phyloP scores from a whole-genome alignment of 2,113 vertebrate genomes.

The Bambusicola thoracicus region DNA sequence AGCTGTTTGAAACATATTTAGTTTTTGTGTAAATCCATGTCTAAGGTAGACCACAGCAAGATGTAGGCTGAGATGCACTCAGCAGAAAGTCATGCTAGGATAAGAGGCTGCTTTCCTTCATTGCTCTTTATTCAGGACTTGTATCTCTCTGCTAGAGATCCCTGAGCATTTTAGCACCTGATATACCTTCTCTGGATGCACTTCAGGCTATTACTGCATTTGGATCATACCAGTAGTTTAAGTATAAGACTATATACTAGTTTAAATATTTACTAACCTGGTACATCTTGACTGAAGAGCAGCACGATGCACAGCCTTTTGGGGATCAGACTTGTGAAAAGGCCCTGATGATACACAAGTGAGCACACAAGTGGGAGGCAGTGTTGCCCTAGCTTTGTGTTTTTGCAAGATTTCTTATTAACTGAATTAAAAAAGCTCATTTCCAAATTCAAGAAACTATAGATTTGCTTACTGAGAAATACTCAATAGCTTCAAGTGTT shows the following conservation, averaged over 20 bases:
- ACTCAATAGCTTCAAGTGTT: neutral
- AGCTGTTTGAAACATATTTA: neutral
- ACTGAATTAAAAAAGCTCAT: neutral
- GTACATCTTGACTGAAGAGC: neutral
- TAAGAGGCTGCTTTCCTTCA: neutral
- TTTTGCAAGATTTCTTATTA: neutral
- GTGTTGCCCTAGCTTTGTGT: neutral
- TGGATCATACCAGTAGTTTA: neutral
- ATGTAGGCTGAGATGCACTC: neutral
- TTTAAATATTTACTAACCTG: neutral
- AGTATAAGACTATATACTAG: neutral
- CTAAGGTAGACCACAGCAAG: neutral
- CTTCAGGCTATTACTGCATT: neutral
- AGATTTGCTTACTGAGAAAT: neutral
- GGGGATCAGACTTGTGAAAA: neutral
- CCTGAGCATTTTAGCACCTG: neutral
- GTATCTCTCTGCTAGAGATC: neutral
- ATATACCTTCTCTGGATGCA: neutral
- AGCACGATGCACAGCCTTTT: fast-evolving
- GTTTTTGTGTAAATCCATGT: neutral
- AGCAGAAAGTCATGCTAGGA: neutral
- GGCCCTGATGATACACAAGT: neutral
- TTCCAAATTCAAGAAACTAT: neutral
- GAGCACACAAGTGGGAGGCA: neutral
- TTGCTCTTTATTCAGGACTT: neutral